These are phyloP conservation scores for Melanotaenia trifasciata DNA, from an alignment of 2,797 vertebrate species.

Conservation along the genomic window DNA sequence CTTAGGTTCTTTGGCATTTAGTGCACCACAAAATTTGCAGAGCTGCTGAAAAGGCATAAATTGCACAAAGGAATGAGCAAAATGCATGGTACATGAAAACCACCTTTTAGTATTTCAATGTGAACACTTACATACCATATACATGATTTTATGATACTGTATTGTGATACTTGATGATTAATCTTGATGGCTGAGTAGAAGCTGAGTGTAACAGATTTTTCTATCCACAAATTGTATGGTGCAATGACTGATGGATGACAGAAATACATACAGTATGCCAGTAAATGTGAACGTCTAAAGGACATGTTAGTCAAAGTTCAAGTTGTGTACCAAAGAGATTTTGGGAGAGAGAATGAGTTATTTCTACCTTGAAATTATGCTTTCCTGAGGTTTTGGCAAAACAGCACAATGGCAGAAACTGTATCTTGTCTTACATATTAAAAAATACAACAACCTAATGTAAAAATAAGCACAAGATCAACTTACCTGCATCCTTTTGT, in stretches of 20 bases:
- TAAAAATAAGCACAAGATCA: constrained; percentile 3
- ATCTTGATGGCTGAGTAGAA: constrained; percentile 63
- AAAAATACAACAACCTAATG: background rate
- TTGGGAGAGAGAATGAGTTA: constrained; percentile 9
- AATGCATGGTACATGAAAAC: constrained; percentile 70
- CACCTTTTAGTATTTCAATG: constrained; percentile 66
- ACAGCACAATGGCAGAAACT: background rate
- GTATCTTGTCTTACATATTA: background rate
- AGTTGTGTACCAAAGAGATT: constrained; percentile 31
- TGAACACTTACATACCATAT: constrained; percentile 67
- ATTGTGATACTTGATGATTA: constrained; percentile 71
- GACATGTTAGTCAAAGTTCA: constrained; percentile 36
- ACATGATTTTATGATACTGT: constrained; percentile 68
- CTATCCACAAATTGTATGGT: constrained; percentile 70
- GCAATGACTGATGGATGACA: constrained; percentile 66
- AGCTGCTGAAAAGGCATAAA: constrained; percentile 55
- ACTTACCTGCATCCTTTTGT: constrained; percentile 95
- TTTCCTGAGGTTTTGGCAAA: constrained; percentile 28
- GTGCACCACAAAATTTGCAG: constrained; percentile 38
- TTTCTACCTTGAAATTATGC: constrained; percentile 16
- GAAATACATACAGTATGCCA: constrained; percentile 65
- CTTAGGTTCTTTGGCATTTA: constrained; percentile 48
- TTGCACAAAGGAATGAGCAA: constrained; percentile 64
- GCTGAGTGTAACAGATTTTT: constrained; percentile 60
- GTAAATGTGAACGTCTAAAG: constrained; percentile 57